Evolutionary conservation across 2,888 invertebrate genomes (phyloP).

Genomic region (Heliconius ethilla): DNA sequence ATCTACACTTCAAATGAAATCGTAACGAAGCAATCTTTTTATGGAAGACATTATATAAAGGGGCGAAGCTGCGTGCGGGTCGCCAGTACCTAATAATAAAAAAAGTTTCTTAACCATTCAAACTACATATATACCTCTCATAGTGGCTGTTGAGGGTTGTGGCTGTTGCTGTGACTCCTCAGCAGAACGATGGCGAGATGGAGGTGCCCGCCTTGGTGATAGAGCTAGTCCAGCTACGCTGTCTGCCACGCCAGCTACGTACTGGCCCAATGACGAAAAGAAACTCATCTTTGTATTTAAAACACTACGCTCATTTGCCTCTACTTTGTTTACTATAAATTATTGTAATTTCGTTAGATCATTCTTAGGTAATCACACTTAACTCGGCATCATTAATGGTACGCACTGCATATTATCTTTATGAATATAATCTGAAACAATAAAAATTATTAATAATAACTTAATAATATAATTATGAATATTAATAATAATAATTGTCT

Average conservation of each 20-base stretch:
- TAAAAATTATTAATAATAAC: background rate
- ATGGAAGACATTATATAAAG: too few relatives aligned
- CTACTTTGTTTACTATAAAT: background rate
- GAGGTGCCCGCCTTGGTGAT: slow-evolving; percentile 87
- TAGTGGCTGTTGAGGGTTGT: slow-evolving; percentile 54
- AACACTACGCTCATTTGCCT: slow-evolving; percentile 46
- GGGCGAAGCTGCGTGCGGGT: too few relatives aligned
- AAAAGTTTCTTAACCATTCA: background rate
- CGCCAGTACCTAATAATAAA: too few relatives aligned
- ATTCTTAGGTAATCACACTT: background rate
- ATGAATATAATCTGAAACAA: slow-evolving; percentile 3
- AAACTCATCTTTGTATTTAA: slow-evolving; percentile 86
- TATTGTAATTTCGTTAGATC: background rate
- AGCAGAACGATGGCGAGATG: slow-evolving; percentile 85
- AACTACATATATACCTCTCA: slow-evolving; percentile 46
- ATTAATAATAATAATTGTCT: too few relatives aligned
- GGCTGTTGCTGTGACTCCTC: slow-evolving; percentile 75
- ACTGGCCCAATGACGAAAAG: slow-evolving; percentile 91
- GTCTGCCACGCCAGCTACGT: slow-evolving; percentile 92
- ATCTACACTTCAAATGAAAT: too few relatives aligned
- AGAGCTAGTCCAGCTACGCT: slow-evolving; percentile 91
- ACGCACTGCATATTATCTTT: background rate
- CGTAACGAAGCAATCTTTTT: too few relatives aligned
- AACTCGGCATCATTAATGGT: background rate
- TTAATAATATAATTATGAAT: too few relatives aligned